Evolutionary conservation across 2,888 invertebrate species (phyloP).

Genomic region (Muscina levida): DNA sequence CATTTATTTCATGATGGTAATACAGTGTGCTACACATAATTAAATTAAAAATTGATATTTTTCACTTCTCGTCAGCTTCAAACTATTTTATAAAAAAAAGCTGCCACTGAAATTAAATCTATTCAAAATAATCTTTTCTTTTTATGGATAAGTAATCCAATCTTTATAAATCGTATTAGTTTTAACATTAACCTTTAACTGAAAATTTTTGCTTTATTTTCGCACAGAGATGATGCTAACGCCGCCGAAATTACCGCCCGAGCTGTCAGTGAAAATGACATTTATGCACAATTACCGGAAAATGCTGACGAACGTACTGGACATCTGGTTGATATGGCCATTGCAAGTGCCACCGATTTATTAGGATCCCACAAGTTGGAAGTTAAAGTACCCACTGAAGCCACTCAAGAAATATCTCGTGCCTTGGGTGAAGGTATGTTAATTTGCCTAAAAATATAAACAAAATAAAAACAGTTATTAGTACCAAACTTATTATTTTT

Average conservation of each 20-base stretch:
- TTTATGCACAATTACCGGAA: conserved; percentile 81
- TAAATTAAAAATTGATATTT: too few relatives aligned
- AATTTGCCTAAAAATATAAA: too few relatives aligned
- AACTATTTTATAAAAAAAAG: too few relatives aligned
- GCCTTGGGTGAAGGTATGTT: conserved; percentile 87
- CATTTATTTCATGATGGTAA: too few relatives aligned
- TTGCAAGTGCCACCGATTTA: conserved; percentile 82
- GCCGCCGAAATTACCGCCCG: conserved; percentile 77
- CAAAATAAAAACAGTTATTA: conserved; percentile 3
- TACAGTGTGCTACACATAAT: too few relatives aligned
- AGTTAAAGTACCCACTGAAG: conserved; percentile 86
- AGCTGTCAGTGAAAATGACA: conserved; percentile 80
- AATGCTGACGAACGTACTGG: conserved; percentile 81
- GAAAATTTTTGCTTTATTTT: too few relatives aligned
- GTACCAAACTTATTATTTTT: conserved; percentile 45
- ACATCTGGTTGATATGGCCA: conserved; percentile 82
- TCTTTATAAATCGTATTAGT: too few relatives aligned
- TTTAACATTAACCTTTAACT: too few relatives aligned
- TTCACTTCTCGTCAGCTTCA: too few relatives aligned
- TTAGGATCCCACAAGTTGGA: conserved; percentile 84
- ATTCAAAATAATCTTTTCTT: too few relatives aligned
- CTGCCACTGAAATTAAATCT: too few relatives aligned
- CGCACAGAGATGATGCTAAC: conserved; percentile 76
- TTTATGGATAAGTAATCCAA: too few relatives aligned
- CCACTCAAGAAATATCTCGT: conserved; percentile 84